phyloP scores from a whole-genome alignment of 2,888 invertebrate genomes.

The Tenthredo notha region DNA sequence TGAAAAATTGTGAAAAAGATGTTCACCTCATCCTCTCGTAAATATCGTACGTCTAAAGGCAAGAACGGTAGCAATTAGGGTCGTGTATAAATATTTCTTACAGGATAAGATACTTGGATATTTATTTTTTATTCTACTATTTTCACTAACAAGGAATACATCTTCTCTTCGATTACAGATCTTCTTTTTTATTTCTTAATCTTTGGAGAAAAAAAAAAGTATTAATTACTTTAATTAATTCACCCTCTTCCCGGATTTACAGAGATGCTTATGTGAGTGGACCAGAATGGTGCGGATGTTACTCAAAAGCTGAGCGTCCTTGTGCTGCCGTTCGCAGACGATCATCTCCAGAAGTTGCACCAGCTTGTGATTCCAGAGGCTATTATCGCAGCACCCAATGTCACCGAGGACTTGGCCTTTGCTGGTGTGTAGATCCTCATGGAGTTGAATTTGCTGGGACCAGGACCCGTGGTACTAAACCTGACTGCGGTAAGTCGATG shows the following conservation, averaged over 20 bases:
- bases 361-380: slow-evolving; percentile 90
- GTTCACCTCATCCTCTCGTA: neutral
- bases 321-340: slow-evolving; percentile 91
- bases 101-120: neutral
- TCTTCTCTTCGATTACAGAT: neutral
- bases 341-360: slow-evolving; percentile 84
- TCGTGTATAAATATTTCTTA: neutral
- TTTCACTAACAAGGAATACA: too few species aligned
- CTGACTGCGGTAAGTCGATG: slow-evolving; percentile 86
- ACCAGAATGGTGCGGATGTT: slow-evolving; percentile 91
- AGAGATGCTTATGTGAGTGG: slow-evolving; percentile 84
- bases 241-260: slow-evolving; percentile 56
- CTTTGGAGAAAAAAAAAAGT: too few species aligned
- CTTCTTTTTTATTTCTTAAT: neutral
- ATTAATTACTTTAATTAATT: too few species aligned
- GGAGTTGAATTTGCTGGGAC: slow-evolving; percentile 93
- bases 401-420: slow-evolving; percentile 91
- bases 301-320: slow-evolving; percentile 89
- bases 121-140: too few species aligned
- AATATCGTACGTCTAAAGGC: neutral
- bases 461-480: slow-evolving; percentile 87
- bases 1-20: neutral
- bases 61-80: neutral
- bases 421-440: slow-evolving; percentile 97
- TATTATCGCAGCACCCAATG: slow-evolving; percentile 93